Base-by-base conservation (phyloP, 53 echinoderm and acorn worm genomes). In the Paracentrotus lividus region DNA sequence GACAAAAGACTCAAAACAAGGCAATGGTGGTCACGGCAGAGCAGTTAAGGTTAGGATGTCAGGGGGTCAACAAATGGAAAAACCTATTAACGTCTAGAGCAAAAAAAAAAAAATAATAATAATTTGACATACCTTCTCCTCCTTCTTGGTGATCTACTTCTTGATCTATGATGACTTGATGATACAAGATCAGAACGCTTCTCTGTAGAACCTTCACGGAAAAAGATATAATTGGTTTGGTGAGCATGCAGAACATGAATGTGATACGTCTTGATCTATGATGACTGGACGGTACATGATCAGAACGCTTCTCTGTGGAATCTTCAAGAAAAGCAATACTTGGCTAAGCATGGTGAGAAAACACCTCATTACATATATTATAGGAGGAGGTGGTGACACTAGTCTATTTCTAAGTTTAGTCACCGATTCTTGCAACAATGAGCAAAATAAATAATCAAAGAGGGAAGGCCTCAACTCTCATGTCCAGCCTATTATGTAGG, bases 131-230 rank as follows among this genome's bases (percentile, higher is more conserved):
- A 59, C 89, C 64, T 61, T 44, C 89, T 89, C 6, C 89, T 42
- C 65, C 89, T 89, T 21, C 64, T 64, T 43, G 57, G 60, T 38
- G 89, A 89, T 89, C 88, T 55, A 23, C 88, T 88, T 57, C 49
- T 89, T 57, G 89, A 89, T 43, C 64, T 89, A 1, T 65, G 89
- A 32, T 43, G 60, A 56, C 66, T 89, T 2, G 89, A 89, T 44
- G 89, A 65, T 42, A 89, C 89, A 14, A 43, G 33, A 49, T 86
- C 86, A 12, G 89, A 89, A n/a, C 16, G 27, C 43, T 59, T 59
- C 4, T 53, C 85, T 85, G 53, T 13, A n/a, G 85, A 85, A 85
- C 52, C 85, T 85, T n/a, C n/a, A 51, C 0, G 43, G 43, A 0
- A 42, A 85, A 31, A 85, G 0, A 33, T 52, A 32, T 3, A 20